These are phyloP conservation scores for Operophtera brumata DNA, from an alignment of 2,888 invertebrate species.

Conservation along the genomic window DNA sequence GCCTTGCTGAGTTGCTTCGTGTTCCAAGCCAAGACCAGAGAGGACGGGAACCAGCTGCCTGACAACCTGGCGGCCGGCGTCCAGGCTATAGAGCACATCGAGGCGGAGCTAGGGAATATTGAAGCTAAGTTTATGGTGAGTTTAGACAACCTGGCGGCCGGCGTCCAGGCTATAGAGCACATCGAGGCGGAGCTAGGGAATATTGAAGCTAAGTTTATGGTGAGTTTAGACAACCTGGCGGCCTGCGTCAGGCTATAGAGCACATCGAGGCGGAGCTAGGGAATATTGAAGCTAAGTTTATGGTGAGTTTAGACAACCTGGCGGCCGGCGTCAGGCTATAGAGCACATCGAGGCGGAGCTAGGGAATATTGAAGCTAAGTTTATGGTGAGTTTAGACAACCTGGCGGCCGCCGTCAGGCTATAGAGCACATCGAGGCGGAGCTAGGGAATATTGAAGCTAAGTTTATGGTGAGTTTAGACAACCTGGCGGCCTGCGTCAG, in stretches of 20 bases:
- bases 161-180: slow-evolving; percentile 84
- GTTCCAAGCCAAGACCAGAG: slow-evolving; percentile 90
- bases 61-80: slow-evolving; percentile 83
- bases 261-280: slow-evolving; percentile 85
- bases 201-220: slow-evolving; percentile 83
- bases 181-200: slow-evolving; percentile 85
- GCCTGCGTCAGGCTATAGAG: slow-evolving; percentile 86
- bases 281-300: slow-evolving; percentile 82
- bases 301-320: slow-evolving; percentile 76
- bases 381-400: slow-evolving; percentile 74
- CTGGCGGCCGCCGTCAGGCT: too few species aligned
- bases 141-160: slow-evolving; percentile 73
- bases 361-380: slow-evolving; percentile 82
- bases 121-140: slow-evolving; percentile 84
- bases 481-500: too few species aligned
- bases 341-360: slow-evolving; percentile 85
- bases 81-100: slow-evolving; percentile 84
- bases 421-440: too few species aligned
- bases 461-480: slow-evolving; percentile 78
- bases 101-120: slow-evolving; percentile 82
- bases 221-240: slow-evolving; percentile 74
- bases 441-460: slow-evolving; percentile 83
- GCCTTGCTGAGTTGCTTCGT: slow-evolving; percentile 96
- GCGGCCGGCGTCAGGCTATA: slow-evolving; percentile 85
- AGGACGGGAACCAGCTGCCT: slow-evolving; percentile 77